Evolutionary conservation across 2,797 vertebrate genomes (phyloP), one percentile per base, ranked within the genome.

Genomic region (Halcyon smyrnensis): DNA sequence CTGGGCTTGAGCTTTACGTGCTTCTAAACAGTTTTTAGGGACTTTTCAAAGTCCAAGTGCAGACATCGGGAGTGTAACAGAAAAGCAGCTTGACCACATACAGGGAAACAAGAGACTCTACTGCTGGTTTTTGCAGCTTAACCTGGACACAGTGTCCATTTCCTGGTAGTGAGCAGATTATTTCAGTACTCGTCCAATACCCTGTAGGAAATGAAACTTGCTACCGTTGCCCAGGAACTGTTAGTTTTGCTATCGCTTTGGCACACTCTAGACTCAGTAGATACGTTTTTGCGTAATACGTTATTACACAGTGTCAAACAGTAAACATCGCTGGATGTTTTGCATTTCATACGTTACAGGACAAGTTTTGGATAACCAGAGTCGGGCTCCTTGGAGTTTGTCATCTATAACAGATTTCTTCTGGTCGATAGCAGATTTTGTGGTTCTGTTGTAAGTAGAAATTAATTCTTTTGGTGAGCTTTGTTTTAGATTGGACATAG

Each of bases 341-440:
- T 56, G 24, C 75, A 1, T 90, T 81, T 78, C 7, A 3, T 95
- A 1, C 27, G 5, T 93, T 96, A 21, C 93, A 99, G 99, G 99
- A 87, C 99, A 99, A 97, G 99, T 99, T 75, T 97, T 99, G 98
- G 98, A 99, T 97, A 99, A 95, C 97, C 98, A 98, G 97, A 97
- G 93, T 74, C 99, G 98, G 97, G 98, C 99, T 45, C 99, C 99
- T 48, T 99, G 99, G 99, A 97, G 99, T 53, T 95, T 99, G 65
- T 99, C 99, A 70, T 97, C 98, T 34, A 97, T 99, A 93, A 97
- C 98, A 28, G 99, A 99, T 87, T 97, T 99, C 74, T 99, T 99
- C 91, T 99, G 99, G 99, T 98, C 98, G 23, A 98, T 98, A 77
- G 98, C 99, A 87, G 99, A 99, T 90, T 99, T 99, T 41, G 90